Evolutionary conservation across 2,113 vertebrate genomes (phyloP).

Genomic region (Sturnira hondurensis): DNA sequence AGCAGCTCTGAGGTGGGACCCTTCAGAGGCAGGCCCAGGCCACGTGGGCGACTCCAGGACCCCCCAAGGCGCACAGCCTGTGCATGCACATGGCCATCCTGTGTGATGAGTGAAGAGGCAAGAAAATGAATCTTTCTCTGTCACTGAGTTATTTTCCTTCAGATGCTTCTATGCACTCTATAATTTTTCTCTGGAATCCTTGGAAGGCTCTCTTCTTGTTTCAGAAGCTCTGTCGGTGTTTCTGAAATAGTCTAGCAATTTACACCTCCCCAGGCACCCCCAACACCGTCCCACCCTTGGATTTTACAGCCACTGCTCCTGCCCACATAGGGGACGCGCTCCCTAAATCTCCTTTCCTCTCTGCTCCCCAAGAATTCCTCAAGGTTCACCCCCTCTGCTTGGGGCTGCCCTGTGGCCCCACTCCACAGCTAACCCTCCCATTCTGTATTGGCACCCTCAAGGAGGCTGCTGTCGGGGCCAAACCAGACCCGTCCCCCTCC

Average conservation of each 20-base stretch:
- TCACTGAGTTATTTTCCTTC: background rate
- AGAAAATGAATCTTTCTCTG: background rate
- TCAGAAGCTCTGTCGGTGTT: background rate
- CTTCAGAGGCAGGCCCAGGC: background rate
- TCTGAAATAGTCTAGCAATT: background rate
- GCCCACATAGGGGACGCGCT: background rate
- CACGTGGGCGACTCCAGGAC: rapidly evolving
- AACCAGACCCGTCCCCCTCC: background rate
- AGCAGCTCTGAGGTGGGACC: background rate
- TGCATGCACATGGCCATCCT: too few species aligned
- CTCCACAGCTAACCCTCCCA: background rate
- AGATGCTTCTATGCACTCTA: rapidly evolving
- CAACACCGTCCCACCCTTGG: background rate
- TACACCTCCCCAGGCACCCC: background rate
- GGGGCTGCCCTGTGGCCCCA: background rate
- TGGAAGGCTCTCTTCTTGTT: background rate
- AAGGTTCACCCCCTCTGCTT: background rate
- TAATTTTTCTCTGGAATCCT: background rate
- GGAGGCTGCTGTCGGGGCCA: background rate
- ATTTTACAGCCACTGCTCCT: background rate
- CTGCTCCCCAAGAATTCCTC: background rate
- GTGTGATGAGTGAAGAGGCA: background rate
- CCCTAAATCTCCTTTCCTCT: background rate
- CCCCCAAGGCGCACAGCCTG: background rate
- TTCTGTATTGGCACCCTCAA: background rate